phyloP scores from a whole-genome alignment of 2,888 invertebrate species.

The Brachyptera putata region DNA sequence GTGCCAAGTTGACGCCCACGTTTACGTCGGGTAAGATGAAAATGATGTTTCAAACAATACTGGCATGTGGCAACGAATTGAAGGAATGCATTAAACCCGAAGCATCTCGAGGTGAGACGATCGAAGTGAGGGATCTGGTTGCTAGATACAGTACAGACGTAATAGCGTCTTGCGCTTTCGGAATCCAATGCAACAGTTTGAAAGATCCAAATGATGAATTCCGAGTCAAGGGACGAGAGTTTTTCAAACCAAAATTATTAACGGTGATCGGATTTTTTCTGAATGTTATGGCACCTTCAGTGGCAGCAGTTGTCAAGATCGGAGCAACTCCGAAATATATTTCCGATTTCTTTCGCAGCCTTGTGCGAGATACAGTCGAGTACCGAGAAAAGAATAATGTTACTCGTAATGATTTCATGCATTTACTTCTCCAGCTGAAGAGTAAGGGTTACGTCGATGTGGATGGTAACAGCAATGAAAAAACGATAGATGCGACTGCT shows the following conservation, averaged over 20 bases:
- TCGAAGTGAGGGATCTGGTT: constrained; percentile 36
- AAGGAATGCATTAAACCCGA: constrained; percentile 44
- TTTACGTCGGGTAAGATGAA: constrained; percentile 65
- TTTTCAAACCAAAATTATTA: constrained; percentile 31
- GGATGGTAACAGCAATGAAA: background rate
- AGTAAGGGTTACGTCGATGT: constrained; percentile 11
- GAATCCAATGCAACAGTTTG: constrained; percentile 39
- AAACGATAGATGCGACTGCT: background rate
- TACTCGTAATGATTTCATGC: constrained; percentile 22
- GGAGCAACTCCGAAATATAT: background rate
- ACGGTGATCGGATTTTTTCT: background rate
- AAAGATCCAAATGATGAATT: constrained; percentile 39
- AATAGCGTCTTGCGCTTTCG: constrained; percentile 41
- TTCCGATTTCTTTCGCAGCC: constrained; percentile 7
- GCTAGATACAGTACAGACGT: constrained; percentile 35
- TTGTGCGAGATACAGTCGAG: constrained; percentile 20
- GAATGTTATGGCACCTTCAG: background rate
- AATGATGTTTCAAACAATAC: constrained; percentile 57
- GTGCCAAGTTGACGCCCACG: constrained; percentile 60
- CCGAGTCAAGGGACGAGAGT: constrained; percentile 39
- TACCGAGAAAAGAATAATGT: constrained; percentile 25
- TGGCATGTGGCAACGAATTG: constrained; percentile 53
- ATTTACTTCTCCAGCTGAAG: constrained; percentile 23
- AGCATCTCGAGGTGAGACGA: constrained; percentile 40
- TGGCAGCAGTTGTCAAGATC: background rate